A percentile compares a stretch with the other conserved stretches of the same genome.
Evolutionary conservation across 2,888 invertebrate species (phyloP).

Genomic region (Pardosa pseudoannulata): DNA sequence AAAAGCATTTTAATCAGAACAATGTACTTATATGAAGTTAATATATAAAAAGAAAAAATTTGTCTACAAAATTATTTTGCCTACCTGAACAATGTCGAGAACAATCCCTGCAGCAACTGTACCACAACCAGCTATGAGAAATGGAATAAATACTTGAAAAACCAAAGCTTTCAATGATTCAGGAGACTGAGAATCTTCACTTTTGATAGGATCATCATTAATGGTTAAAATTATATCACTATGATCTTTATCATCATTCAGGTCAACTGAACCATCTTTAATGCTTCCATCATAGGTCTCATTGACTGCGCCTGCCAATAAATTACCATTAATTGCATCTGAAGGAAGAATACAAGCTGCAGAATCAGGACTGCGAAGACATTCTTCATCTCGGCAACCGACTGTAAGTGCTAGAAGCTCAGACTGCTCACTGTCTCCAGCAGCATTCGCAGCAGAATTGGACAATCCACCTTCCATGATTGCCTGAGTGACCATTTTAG

Average conservation of each 20-base stretch:
- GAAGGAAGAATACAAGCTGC: constrained; percentile 50
- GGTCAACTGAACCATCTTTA: constrained; percentile 64
- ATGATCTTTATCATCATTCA: constrained; percentile 64
- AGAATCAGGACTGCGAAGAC: constrained; percentile 62
- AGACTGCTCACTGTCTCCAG: constrained; percentile 61
- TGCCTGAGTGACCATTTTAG: constrained; percentile 72
- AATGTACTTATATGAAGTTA: too few species aligned
- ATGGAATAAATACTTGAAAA: constrained; percentile 73
- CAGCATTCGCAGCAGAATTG: constrained; percentile 52
- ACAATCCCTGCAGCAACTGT: constrained; percentile 93
- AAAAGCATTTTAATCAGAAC: too few species aligned
- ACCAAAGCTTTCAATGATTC: constrained; percentile 71
- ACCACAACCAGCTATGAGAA: constrained; percentile 74
- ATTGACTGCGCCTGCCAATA: constrained; percentile 55
- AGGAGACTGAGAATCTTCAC: constrained; percentile 33
- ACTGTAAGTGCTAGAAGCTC: constrained; percentile 65
- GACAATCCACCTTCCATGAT: constrained; percentile 71
- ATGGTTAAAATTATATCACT: constrained; percentile 69
- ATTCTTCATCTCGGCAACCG: constrained; percentile 56
- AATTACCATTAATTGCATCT: constrained; percentile 42
- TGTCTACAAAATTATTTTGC: too few species aligned
- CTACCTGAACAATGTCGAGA: constrained; percentile 85
- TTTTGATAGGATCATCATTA: constrained; percentile 38
- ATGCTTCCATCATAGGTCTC: constrained; percentile 69
- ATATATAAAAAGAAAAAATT: too few species aligned